These are phyloP conservation scores for Meteorus cinctellus DNA, from an alignment of 2,888 invertebrate species.

Conservation along the genomic window DNA sequence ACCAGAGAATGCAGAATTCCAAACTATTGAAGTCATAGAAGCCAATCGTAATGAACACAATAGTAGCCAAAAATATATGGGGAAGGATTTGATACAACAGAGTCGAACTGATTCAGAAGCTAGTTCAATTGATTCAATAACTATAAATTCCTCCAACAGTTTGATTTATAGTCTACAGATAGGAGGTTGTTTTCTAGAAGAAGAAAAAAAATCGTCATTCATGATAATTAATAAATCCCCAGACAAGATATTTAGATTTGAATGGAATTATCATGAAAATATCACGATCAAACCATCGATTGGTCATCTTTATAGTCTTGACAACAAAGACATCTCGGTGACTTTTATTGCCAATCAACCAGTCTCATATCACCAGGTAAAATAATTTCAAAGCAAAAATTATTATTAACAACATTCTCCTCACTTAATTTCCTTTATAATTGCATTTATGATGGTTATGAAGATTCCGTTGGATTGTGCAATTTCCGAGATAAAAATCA, in stretches of 20 bases:
- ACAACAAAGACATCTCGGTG: slow-evolving; percentile 75
- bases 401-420: slow-evolving; percentile 12
- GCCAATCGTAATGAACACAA: background rate
- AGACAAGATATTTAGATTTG: slow-evolving; percentile 70
- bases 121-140: slow-evolving; percentile 12
- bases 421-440: background rate
- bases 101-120: slow-evolving; percentile 16
- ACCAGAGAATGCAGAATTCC: background rate
- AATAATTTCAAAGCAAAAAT: background rate
- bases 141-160: background rate
- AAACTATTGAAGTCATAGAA: slow-evolving; percentile 38
- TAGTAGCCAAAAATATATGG: slow-evolving; percentile 12
- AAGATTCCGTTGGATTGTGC: slow-evolving; percentile 59
- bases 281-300: slow-evolving; percentile 74
- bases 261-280: slow-evolving; percentile 66
- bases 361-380: slow-evolving; percentile 64
- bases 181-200: slow-evolving; percentile 68
- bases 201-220: slow-evolving; percentile 69
- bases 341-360: slow-evolving; percentile 74
- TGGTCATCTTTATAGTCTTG: slow-evolving; percentile 72
- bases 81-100: slow-evolving; percentile 42
- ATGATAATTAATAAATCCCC: slow-evolving; percentile 72
- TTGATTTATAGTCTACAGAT: slow-evolving; percentile 68
- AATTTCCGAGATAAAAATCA: slow-evolving; percentile 55
- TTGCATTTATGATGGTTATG: background rate